phyloP scores from a whole-genome alignment of 1,140 invertebrate genomes.

The Plectrocnemia conspersa region DNA sequence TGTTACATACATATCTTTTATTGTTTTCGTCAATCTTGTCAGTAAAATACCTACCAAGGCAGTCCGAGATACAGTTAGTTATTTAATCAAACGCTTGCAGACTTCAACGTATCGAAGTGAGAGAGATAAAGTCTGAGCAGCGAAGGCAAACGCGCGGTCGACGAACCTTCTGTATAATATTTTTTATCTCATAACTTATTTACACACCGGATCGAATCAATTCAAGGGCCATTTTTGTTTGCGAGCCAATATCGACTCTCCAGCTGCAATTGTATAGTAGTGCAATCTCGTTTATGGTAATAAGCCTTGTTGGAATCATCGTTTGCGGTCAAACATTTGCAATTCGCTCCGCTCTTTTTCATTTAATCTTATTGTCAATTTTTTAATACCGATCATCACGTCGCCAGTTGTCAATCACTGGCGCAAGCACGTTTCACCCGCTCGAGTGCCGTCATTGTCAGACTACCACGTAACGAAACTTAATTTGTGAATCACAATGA shows the following conservation, averaged over 20 bases:
- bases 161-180: not conserved
- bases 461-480: constrained; percentile 31
- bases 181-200: not conserved
- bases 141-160: not conserved
- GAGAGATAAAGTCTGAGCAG: not conserved
- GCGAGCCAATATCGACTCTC: too few relatives aligned
- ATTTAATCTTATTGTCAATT: constrained; percentile 2
- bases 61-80: too few relatives aligned
- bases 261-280: too few relatives aligned
- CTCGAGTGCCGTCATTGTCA: constrained; percentile 19
- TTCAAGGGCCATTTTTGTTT: not conserved
- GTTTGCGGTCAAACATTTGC: not conserved
- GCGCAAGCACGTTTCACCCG: constrained; percentile 2
- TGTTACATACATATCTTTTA: too few relatives aligned
- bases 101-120: too few relatives aligned
- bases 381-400: not conserved
- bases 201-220: not conserved
- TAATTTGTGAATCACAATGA: constrained; percentile 35
- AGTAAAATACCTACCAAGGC: too few relatives aligned
- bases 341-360: not conserved
- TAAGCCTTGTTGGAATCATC: too few relatives aligned
- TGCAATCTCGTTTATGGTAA: too few relatives aligned
- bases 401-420: constrained; percentile 8
- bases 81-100: constrained; percentile 14
- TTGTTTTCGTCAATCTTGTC: too few relatives aligned